phyloP scores from a whole-genome alignment of 2,888 invertebrate genomes.

The Trissoscelio sp. region DNA sequence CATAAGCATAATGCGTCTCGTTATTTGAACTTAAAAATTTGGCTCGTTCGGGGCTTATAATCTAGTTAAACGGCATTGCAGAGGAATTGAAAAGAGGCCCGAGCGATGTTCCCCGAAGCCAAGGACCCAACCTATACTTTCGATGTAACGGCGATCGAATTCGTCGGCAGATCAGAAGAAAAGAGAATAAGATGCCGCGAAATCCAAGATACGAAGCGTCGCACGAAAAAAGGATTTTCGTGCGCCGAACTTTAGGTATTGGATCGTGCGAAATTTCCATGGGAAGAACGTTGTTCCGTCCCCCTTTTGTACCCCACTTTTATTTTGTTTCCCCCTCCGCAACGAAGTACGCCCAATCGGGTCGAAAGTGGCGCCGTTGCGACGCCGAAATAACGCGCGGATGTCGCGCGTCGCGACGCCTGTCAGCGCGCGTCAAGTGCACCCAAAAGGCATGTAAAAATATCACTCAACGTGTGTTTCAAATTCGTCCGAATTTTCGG shows the following conservation, averaged over 20 bases:
- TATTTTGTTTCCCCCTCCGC: conserved; percentile 57
- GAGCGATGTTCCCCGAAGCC: conserved; percentile 35
- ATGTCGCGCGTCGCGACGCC: conserved; percentile 65
- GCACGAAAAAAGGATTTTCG: conserved; percentile 68
- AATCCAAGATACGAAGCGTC: conserved; percentile 58
- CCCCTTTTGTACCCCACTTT: conserved; percentile 50
- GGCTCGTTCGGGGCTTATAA: conserved; percentile 32
- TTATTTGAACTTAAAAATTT: conserved; percentile 42
- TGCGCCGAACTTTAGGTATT: conserved; percentile 49
- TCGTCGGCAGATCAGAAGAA: conserved; percentile 66
- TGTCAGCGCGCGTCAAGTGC: conserved; percentile 63
- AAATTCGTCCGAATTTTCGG: conserved; percentile 56
- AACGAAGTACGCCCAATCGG: conserved; percentile 52
- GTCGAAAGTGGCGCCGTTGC: conserved; percentile 60
- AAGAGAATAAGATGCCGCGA: conserved; percentile 60
- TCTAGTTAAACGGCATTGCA: conserved; percentile 40
- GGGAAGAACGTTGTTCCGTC: conserved; percentile 55
- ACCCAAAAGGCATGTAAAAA: conserved; percentile 61
- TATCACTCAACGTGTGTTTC: conserved; percentile 43
- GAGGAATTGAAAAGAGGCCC: conserved; percentile 13
- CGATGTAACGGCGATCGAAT: conserved; percentile 68
- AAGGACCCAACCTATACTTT: conserved; percentile 57
- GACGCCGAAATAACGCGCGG: conserved; percentile 48
- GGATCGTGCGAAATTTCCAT: conserved; percentile 70
- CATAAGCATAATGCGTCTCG: conserved; percentile 30